Base-by-base conservation (phyloP, 2,888 invertebrate genomes). In the Strigamia transsilvanica region DNA sequence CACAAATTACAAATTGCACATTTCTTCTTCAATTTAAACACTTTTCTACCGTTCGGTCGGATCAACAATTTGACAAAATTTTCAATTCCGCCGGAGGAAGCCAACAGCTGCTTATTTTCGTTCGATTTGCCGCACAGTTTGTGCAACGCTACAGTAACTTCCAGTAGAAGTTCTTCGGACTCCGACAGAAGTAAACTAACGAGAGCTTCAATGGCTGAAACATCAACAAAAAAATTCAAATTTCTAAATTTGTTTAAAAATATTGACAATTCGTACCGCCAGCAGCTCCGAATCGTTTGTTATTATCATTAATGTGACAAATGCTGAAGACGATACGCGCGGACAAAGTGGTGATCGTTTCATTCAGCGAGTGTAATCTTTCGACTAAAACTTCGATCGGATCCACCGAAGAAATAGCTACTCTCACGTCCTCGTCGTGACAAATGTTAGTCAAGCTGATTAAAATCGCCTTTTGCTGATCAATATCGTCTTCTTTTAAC, bases 391-490 rank as follows among this genome's bases (percentile, higher is more conserved):
- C 56, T 27, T 10, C 23, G 21, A 80, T 80, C 23, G 80, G 80
- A 80, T 80, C 56, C 15, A 56, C 80, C 7, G 80, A 46, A 18
- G 80, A 56, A 34, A 80, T 56, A 2, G 80, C 23, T 1, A 23
- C 3, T 27, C 32, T 13, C 15, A 80, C 80, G 15, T 18, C n/a
- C 21, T 46, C 56, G 27, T 80, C 56, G 56, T 80, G 61, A 21
- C 51, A 80, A 56, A 80, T 80, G 32, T 80, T 80, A 15, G 51
- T 23, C 13, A 80, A 38, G 21, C 80, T 80, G 7, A 80, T 80
- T 27, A 80, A 56, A 56, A 56, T 56, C 21, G 80, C 23, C 38
- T 56, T 56, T 27, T 80, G 51, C 15, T 51, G 46, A 56, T 80
- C 27, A 13, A 51, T 21, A 5, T 56, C 61, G 27, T 27, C 34